Percentiles rank a stretch among this genome's conserved stretches.
These are phyloP conservation scores for Laticauda laticaudata DNA, from an alignment of 2,113 vertebrate species.

Conservation along the genomic window DNA sequence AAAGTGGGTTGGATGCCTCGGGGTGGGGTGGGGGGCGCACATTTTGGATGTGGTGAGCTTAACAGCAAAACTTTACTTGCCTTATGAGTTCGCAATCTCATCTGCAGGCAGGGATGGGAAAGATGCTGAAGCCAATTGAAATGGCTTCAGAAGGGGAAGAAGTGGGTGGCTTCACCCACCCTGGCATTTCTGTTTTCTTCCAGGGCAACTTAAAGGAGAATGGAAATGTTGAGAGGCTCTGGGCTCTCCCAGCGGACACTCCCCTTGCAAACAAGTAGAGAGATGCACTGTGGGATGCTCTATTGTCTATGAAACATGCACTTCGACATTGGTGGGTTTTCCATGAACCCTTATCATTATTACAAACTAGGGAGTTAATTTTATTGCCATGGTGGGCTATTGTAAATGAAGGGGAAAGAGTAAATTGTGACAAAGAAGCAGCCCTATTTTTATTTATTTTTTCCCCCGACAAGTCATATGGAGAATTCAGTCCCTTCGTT, in stretches of 20 bases:
- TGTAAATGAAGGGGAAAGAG: not conserved
- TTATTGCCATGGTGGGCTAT: not conserved
- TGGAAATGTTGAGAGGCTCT: not conserved
- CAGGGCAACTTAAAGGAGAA: not conserved
- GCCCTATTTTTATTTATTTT: not conserved
- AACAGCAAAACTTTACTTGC: not conserved
- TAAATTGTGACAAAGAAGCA: not conserved
- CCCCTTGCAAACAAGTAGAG: not conserved
- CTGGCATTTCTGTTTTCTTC: not conserved
- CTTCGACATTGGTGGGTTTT: not conserved
- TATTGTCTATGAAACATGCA: not conserved
- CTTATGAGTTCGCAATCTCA: not conserved
- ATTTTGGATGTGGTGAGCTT: not conserved
- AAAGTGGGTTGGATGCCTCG: not conserved
- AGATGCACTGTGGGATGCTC: not conserved
- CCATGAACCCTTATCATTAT: not conserved
- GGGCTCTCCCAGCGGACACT: not conserved
- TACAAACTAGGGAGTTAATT: not conserved
- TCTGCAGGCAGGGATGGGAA: not conserved
- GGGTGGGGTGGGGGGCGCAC: not conserved
- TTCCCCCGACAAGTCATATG: not conserved
- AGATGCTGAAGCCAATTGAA: not conserved
- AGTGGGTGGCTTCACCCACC: too few species aligned
- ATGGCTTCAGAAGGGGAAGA: not conserved
- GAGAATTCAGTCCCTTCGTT: not conserved